Percentiles rank a stretch among this genome's conserved stretches.
Conservation (phyloP, 2,113 vertebrate species). For the Anas platyrhynchos region DNA sequence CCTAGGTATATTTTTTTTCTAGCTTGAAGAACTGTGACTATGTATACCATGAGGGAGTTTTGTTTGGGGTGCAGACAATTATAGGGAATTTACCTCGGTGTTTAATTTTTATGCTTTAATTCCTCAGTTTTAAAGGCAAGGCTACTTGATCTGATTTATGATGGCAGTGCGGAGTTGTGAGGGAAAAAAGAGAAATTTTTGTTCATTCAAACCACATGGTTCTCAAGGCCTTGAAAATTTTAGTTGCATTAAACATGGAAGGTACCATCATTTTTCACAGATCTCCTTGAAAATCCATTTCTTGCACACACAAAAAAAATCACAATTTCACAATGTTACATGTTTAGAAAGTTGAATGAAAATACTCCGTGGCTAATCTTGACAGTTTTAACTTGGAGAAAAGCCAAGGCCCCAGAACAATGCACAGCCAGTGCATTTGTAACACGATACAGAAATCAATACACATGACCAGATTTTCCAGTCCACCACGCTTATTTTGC, state of each 20-base stretch:
- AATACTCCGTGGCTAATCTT: conserved; percentile 18
- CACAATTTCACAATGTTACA: neutral
- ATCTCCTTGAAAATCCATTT: conserved; percentile 49
- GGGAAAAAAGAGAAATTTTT: neutral
- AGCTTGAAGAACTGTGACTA: neutral
- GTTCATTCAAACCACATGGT: neutral
- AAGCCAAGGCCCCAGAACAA: neutral
- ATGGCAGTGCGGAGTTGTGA: neutral
- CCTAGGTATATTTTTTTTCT: neutral
- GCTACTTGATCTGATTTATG: conserved; percentile 30
- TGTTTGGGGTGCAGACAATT: neutral
- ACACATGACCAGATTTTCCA: conserved; percentile 49
- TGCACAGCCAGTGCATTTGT: neutral
- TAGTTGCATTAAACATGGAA: neutral
- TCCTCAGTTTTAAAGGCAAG: neutral
- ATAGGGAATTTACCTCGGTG: neutral
- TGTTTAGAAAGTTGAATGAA: conserved; percentile 37
- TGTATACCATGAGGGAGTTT: neutral
- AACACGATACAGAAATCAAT: conserved; percentile 50
- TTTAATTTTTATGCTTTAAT: neutral
- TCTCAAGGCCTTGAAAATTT: neutral
- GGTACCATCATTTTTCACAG: neutral
- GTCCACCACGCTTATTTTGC: neutral
- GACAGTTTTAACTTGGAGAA: conserved; percentile 12
- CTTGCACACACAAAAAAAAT: neutral